phyloP scores from a whole-genome alignment of 1,140 invertebrate genomes.

The Ditylenchus dipsaci region DNA sequence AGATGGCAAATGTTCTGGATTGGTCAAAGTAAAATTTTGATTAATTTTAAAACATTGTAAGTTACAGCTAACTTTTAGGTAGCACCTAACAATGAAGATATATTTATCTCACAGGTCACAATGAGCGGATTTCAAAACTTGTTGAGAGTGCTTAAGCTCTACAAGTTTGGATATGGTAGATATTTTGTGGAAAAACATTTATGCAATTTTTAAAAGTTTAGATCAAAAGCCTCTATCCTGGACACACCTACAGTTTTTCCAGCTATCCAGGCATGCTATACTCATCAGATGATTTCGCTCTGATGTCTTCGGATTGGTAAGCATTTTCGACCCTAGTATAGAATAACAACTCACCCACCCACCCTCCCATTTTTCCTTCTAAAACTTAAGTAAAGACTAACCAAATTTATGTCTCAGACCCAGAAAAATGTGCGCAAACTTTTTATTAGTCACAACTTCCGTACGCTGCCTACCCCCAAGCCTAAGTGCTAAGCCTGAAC shows the following conservation, averaged over 20 bases:
- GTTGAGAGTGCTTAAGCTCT: slow-evolving; percentile 81
- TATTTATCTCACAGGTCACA: slow-evolving; percentile 69
- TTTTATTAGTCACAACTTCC: too few relatives aligned
- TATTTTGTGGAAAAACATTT: neutral
- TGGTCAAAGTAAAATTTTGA: slow-evolving; percentile 64
- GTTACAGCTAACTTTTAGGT: slow-evolving; percentile 10
- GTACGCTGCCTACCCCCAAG: too few relatives aligned
- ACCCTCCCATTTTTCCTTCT: too few relatives aligned
- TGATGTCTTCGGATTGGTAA: slow-evolving; percentile 67
- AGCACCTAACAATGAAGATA: slow-evolving; percentile 61
- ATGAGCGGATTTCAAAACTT: slow-evolving; percentile 75
- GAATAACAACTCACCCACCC: too few relatives aligned
- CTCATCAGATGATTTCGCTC: slow-evolving; percentile 83
- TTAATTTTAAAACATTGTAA: neutral
- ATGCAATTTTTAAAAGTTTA: slow-evolving; percentile 8
- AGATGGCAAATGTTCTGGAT: slow-evolving; percentile 65
- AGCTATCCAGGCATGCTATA: slow-evolving; percentile 80
- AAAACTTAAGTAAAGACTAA: too few relatives aligned
- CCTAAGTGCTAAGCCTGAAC: too few relatives aligned
- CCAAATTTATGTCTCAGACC: too few relatives aligned
- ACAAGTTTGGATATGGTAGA: slow-evolving; percentile 71
- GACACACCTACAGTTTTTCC: slow-evolving; percentile 71
- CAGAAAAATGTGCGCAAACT: too few relatives aligned
- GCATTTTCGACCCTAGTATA: too few relatives aligned
- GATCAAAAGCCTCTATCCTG: slow-evolving; percentile 61